These are phyloP conservation scores for Nymphalis polychloros DNA, from an alignment of 2,888 invertebrate species.

Conservation along the genomic window DNA sequence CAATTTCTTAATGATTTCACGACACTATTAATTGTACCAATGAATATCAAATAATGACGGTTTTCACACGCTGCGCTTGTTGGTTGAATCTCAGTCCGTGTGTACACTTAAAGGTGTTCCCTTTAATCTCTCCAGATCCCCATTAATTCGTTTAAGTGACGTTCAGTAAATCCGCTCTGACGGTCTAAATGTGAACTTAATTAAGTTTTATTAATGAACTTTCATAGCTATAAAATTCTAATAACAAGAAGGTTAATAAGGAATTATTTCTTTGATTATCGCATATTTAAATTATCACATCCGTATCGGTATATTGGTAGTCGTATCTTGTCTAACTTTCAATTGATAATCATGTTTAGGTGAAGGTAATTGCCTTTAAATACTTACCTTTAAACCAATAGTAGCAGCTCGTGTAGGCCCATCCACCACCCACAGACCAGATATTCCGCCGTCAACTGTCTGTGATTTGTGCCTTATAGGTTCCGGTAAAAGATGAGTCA, in stretches of 20 bases:
- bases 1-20: too few species aligned
- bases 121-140: conserved; percentile 69
- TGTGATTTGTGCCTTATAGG: too few species aligned
- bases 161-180: conserved; percentile 69
- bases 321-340: neutral
- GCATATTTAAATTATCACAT: conserved; percentile 5
- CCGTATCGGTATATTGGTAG: neutral
- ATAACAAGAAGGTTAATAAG: conserved; percentile 28
- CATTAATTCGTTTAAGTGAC: conserved; percentile 73
- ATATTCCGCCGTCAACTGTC: too few species aligned
- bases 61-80: neutral
- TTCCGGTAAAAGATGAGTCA: too few species aligned
- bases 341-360: too few species aligned
- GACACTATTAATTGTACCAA: too few species aligned
- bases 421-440: too few species aligned
- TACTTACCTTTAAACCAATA: too few species aligned
- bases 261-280: conserved; percentile 8
- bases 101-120: conserved; percentile 52
- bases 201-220: conserved; percentile 74
- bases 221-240: conserved; percentile 44
- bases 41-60: too few species aligned
- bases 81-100: conserved; percentile 37
- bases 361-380: too few species aligned
- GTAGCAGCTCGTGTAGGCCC: too few species aligned
- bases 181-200: conserved; percentile 73